Evolutionary conservation across 2,113 vertebrate genomes (phyloP).

Genomic region (Periophthalmodon schlosseri): DNA sequence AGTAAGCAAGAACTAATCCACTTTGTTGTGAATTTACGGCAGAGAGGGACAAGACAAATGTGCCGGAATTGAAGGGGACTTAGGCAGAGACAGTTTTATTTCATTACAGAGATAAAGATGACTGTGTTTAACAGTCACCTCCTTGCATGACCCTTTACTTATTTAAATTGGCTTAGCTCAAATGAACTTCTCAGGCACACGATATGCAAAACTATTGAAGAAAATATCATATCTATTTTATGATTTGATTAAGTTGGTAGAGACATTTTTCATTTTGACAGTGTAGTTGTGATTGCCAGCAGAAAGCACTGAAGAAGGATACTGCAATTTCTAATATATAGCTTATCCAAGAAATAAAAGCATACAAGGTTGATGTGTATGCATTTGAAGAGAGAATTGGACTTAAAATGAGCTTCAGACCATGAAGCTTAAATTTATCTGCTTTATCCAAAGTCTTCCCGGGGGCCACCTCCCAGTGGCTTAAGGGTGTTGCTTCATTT

Average conservation of each 20-base stretch:
- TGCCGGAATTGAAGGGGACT: background rate
- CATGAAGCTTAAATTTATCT: background rate
- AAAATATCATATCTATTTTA: too few species aligned
- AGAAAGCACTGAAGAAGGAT: background rate
- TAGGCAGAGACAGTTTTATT: background rate
- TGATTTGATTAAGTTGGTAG: background rate
- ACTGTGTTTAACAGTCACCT: background rate
- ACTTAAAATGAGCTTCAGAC: background rate
- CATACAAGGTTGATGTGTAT: background rate
- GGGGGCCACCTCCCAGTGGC: background rate
- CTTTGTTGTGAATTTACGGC: conserved; percentile 26
- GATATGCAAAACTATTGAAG: background rate
- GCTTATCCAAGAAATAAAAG: background rate
- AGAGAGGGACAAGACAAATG: conserved; percentile 16
- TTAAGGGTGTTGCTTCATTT: background rate
- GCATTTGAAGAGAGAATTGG: background rate
- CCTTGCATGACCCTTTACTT: background rate
- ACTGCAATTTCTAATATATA: too few species aligned
- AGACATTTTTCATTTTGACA: background rate
- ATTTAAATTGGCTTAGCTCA: background rate
- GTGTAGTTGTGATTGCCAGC: background rate
- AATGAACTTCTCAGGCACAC: background rate
- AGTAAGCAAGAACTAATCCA: conserved; percentile 1
- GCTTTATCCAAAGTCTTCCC: background rate
- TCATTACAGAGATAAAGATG: background rate